These are phyloP conservation scores for Harpalus rubripes DNA, from an alignment of 2,888 invertebrate genomes.

Conservation along the genomic window DNA sequence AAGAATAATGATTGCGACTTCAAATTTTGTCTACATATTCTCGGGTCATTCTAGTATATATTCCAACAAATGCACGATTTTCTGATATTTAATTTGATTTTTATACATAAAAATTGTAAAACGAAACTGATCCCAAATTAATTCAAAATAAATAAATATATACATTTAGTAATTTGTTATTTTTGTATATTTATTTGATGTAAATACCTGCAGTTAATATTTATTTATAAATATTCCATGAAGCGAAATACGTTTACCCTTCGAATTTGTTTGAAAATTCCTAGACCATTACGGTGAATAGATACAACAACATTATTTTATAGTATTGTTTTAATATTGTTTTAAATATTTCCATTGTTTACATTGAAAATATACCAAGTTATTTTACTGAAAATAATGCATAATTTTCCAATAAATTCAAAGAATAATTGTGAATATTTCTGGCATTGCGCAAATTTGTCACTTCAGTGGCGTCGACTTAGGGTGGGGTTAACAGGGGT, in stretches of 20 bases:
- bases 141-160: neutral
- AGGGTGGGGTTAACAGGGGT: constrained; percentile 34
- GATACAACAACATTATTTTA: neutral
- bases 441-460: neutral
- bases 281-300: neutral
- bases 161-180: neutral
- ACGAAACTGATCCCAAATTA: too few relatives aligned
- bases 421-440: neutral
- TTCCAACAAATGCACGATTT: too few relatives aligned
- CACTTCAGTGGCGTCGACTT: constrained; percentile 1
- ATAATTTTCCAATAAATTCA: neutral
- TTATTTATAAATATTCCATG: neutral
- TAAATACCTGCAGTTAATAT: neutral
- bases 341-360: neutral
- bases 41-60: too few relatives aligned
- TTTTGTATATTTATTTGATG: neutral
- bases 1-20: too few relatives aligned
- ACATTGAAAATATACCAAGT: neutral
- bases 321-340: neutral
- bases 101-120: too few relatives aligned
- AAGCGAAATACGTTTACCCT: neutral
- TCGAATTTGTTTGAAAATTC: neutral
- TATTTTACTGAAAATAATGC: neutral
- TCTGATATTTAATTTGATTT: too few relatives aligned
- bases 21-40: too few relatives aligned